phyloP scores from a whole-genome alignment of 2,113 vertebrate species.

The Colaptes auratus region DNA sequence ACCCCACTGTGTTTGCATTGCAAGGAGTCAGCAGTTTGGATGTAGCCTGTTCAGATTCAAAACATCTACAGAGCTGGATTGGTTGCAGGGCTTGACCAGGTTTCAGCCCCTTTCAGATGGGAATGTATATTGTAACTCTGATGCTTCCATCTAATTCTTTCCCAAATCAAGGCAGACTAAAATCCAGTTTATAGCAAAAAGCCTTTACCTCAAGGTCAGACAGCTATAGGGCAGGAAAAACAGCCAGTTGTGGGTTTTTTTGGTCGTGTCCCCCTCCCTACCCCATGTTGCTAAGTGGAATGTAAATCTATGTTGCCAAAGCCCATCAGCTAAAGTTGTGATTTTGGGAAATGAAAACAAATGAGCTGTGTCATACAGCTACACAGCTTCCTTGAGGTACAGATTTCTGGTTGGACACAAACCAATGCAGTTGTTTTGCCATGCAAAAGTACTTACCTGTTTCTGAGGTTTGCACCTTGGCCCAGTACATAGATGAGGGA shows the following conservation, averaged over 20 bases:
- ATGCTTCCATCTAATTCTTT: neutral
- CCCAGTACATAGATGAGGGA: neutral
- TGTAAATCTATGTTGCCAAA: neutral
- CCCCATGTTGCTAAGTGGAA: neutral
- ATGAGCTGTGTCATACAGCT: slow-evolving; percentile 8
- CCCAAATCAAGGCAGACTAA: neutral
- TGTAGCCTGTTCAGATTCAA: neutral
- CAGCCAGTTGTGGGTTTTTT: neutral
- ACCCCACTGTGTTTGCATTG: accelerated
- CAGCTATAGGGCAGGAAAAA: neutral
- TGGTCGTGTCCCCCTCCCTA: neutral
- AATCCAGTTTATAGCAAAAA: neutral
- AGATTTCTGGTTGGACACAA: neutral
- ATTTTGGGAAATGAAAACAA: slow-evolving; percentile 18
- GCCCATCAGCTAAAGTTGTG: neutral
- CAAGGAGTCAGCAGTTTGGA: neutral
- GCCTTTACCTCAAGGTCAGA: neutral
- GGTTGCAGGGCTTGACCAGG: neutral
- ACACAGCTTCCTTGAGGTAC: neutral
- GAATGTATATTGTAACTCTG: neutral
- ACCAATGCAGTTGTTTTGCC: neutral
- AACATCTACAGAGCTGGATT: neutral
- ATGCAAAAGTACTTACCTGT: neutral
- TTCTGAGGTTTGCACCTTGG: neutral
- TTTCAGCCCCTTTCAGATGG: neutral